Percentiles rank a stretch among this genome's conserved stretches.
Conservation (phyloP, 2,888 invertebrate genomes). For the Amphimallon solstitiale region DNA sequence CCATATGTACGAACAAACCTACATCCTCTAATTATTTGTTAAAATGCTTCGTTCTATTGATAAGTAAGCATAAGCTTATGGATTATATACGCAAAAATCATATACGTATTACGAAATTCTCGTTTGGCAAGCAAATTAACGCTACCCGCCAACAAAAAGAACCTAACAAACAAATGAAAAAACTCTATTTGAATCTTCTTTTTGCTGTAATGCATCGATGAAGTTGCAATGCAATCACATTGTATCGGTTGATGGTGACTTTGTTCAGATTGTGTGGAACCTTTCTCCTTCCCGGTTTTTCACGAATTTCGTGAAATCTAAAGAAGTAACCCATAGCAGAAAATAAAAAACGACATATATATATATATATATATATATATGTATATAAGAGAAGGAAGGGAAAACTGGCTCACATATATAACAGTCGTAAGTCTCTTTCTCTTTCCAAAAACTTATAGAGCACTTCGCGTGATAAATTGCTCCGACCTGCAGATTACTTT, state of each 20-base stretch:
- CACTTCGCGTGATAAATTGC: slow-evolving; percentile 46
- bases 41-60: too few species aligned
- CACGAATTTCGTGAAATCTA: slow-evolving; percentile 1
- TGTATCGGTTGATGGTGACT: background rate
- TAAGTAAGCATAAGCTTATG: too few species aligned
- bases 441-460: slow-evolving; percentile 41
- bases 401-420: too few species aligned
- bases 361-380: too few species aligned
- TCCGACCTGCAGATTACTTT: slow-evolving; percentile 47
- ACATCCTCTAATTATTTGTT: too few species aligned
- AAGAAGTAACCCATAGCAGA: background rate
- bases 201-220: slow-evolving; percentile 16
- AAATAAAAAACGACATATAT: slow-evolving; percentile 15
- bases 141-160: background rate
- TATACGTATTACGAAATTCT: too few species aligned
- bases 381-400: too few species aligned
- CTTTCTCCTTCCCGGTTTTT: background rate
- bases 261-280: background rate
- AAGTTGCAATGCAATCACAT: background rate
- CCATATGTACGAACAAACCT: too few species aligned
- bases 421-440: background rate
- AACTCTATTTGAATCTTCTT: background rate
- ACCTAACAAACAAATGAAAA: too few species aligned
- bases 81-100: too few species aligned
- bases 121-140: too few species aligned